Percentiles rank a stretch among this genome's conserved stretches.
These are phyloP conservation scores for Falco novaeseelandiae DNA, from an alignment of 2,797 vertebrate genomes.

Conservation along the genomic window DNA sequence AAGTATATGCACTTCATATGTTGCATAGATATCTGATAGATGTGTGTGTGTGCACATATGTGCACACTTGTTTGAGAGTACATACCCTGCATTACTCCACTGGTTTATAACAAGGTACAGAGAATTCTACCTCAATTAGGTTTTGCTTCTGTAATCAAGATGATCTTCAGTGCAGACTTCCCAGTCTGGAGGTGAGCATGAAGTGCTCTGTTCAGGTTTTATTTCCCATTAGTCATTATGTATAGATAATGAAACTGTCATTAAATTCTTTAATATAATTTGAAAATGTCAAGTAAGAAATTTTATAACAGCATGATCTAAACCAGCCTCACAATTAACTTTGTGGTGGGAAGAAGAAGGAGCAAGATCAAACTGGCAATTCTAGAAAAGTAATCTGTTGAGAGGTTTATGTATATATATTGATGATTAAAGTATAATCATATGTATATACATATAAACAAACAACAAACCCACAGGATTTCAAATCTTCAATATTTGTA, in stretches of 20 bases:
- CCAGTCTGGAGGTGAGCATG: not conserved
- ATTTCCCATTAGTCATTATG: not conserved
- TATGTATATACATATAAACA: not conserved
- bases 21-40: not conserved
- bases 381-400: not conserved
- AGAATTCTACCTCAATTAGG: not conserved
- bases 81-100: rapidly evolving
- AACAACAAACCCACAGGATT: too few species aligned
- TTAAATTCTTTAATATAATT: not conserved
- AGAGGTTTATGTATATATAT: not conserved
- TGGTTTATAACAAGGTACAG: not conserved
- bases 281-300: not conserved
- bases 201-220: rapidly evolving
- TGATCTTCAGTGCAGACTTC: not conserved
- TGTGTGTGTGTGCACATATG: too few species aligned
- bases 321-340: not conserved
- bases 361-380: not conserved
- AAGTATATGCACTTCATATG: not conserved
- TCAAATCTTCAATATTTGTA: not conserved
- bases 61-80: not conserved
- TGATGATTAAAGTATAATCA: too few species aligned
- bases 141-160: not conserved
- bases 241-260: not conserved
- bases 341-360: not conserved
- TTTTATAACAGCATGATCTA: not conserved